Percentiles rank a stretch among this genome's conserved stretches.
These are phyloP conservation scores for Liolophura sinensis DNA, from an alignment of 1,140 invertebrate genomes.

Conservation along the genomic window DNA sequence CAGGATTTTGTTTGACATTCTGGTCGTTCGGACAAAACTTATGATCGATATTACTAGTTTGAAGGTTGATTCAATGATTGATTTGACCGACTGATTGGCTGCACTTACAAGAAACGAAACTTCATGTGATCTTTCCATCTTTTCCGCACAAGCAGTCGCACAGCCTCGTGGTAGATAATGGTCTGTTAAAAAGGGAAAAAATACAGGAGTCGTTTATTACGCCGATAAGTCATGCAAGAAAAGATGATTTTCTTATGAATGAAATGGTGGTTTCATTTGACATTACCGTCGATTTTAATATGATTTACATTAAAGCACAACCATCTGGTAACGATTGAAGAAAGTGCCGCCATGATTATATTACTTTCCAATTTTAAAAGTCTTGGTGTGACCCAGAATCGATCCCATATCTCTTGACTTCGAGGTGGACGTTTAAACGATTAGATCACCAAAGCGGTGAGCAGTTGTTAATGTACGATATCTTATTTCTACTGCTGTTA, in stretches of 20 bases:
- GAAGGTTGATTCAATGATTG: not conserved
- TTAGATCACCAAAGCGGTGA: too few relatives aligned
- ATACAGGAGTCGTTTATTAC: not conserved
- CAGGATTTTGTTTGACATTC: too few relatives aligned
- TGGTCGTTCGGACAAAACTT: not conserved
- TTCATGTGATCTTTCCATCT: conserved; percentile 47
- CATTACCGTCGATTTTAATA: too few relatives aligned
- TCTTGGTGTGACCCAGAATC: too few relatives aligned
- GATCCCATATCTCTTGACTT: too few relatives aligned
- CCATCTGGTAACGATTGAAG: too few relatives aligned
- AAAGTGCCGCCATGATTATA: too few relatives aligned
- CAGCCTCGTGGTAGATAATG: conserved; percentile 39
- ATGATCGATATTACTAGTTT: not conserved
- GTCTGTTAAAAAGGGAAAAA: conserved; percentile 26
- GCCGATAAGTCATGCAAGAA: not conserved
- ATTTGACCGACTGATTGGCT: not conserved
- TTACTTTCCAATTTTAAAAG: too few relatives aligned
- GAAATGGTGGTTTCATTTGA: too few relatives aligned
- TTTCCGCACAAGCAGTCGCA: conserved; percentile 35
- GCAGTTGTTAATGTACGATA: too few relatives aligned
- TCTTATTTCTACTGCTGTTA: not conserved
- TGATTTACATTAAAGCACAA: too few relatives aligned
- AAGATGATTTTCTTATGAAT: not conserved
- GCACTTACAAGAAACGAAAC: conserved; percentile 10
- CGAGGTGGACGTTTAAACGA: too few relatives aligned